These are phyloP conservation scores for Odocoileus hemionus DNA, from an alignment of 2,113 vertebrate species.

Conservation along the genomic window DNA sequence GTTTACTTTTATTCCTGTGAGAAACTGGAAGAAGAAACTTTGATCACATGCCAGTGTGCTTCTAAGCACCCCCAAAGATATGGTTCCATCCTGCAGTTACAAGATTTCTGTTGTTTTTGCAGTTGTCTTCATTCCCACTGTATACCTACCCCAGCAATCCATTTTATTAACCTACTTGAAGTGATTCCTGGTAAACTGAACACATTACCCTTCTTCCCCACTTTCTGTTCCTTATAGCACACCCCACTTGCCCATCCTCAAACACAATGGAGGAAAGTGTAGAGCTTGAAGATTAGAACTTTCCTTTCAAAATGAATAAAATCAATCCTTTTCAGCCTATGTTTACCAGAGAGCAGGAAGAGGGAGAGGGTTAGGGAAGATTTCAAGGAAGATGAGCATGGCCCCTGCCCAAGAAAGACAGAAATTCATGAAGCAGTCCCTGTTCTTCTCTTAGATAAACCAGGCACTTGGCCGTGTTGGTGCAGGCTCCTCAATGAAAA, in stretches of 20 bases:
- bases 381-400: not conserved
- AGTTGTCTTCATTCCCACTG: not conserved
- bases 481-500: not conserved
- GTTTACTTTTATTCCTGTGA: not conserved
- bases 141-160: not conserved
- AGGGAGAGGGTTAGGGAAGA: not conserved
- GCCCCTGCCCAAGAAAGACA: not conserved
- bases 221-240: not conserved
- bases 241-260: not conserved
- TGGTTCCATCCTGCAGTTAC: not conserved
- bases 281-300: not conserved
- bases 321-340: not conserved
- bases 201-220: not conserved
- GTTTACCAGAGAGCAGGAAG: not conserved
- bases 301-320: not conserved
- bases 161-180: not conserved
- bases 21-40: not conserved
- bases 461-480: not conserved
- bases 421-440: accelerated
- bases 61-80: not conserved
- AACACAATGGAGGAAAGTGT: not conserved
- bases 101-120: not conserved
- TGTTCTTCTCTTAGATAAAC: not conserved
- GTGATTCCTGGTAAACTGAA: not conserved
- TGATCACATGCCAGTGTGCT: not conserved